Evolutionary conservation across 2,888 invertebrate genomes (phyloP), one percentile per base, ranked within the genome.

Genomic region (Drosophila borealis): DNA sequence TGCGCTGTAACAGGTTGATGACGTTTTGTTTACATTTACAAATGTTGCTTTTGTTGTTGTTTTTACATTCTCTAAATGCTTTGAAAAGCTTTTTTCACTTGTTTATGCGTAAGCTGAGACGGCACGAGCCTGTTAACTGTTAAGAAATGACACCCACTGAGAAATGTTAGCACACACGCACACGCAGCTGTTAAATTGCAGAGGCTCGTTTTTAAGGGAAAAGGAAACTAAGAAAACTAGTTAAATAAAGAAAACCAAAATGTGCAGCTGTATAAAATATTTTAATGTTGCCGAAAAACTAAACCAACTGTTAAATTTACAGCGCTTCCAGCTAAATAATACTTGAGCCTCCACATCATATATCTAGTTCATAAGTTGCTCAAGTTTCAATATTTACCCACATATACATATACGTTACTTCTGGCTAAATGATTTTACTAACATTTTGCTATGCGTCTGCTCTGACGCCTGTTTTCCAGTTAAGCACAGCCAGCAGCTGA

Each of bases 1-100:
- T 46, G 44, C 37, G 62, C 54, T 25, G 45, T 17, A 68, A 74
- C 80, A 74, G 55, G 48, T 61, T 70, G 67, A 81, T 84, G 87
- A 87, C 87, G 84, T 78, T 75, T 84, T 84, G 85, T 84, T 87
- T 87, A 87, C 83, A 73, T 50, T 68, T 46, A 49, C 60, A 53
- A 59, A 57, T 46, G 42, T 59, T 48, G 41, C 41, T 36, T n/a
- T 49, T 55, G 39, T 33, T 53, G 11, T 41, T 33, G 17, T 10
- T 45, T 25, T 37, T 37, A 57, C 57, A 65, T 74, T 74, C 70
- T 70, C 51, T 13, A 64, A 44, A 62, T 66, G 67, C 44, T 56
- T 49, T 11, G 11, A 48, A 59, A 48, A 76, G 74, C 74, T 67
- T 68, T 49, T 45, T n/a, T 53, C 54, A 14, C 19, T 37, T 73